Evolutionary conservation across 1,140 invertebrate genomes (phyloP).

Genomic region (Brachionus plicatilis): DNA sequence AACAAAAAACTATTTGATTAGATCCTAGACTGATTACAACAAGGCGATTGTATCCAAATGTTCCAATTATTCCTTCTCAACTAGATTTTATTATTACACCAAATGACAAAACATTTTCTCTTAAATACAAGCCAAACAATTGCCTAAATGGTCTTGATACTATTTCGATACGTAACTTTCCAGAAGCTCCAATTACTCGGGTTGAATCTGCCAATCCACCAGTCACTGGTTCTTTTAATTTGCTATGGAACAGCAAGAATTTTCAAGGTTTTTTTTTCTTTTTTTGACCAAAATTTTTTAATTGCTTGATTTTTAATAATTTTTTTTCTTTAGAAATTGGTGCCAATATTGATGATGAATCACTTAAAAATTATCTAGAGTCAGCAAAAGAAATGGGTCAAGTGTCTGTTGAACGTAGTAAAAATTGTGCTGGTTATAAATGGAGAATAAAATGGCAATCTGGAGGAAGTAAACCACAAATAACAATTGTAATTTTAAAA

Average conservation of each 20-base stretch:
- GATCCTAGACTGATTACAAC: background rate
- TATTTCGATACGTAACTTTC: background rate
- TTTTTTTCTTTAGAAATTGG: background rate
- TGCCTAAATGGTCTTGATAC: background rate
- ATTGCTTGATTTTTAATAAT: slow-evolving; percentile 37
- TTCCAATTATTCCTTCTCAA: background rate
- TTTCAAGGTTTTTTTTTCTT: background rate
- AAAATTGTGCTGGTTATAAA: slow-evolving; percentile 43
- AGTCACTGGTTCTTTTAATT: background rate
- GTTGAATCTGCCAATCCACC: background rate
- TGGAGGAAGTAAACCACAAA: slow-evolving; percentile 44
- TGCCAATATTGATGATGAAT: background rate
- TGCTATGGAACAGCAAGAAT: background rate
- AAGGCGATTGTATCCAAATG: slow-evolving; percentile 17
- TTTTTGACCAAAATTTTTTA: background rate
- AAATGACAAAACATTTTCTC: background rate
- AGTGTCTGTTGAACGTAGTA: background rate
- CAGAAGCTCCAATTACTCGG: background rate
- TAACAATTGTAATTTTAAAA: background rate
- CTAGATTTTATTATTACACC: background rate
- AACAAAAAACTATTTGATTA: background rate
- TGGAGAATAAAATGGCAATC: slow-evolving; percentile 43
- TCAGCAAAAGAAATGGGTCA: background rate
- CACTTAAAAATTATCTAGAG: background rate
- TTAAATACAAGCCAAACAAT: slow-evolving; percentile 31